These are phyloP conservation scores for Actinia tenebrosa DNA, from an alignment of 64 coral and sea anemone genomes.

Conservation along the genomic window DNA sequence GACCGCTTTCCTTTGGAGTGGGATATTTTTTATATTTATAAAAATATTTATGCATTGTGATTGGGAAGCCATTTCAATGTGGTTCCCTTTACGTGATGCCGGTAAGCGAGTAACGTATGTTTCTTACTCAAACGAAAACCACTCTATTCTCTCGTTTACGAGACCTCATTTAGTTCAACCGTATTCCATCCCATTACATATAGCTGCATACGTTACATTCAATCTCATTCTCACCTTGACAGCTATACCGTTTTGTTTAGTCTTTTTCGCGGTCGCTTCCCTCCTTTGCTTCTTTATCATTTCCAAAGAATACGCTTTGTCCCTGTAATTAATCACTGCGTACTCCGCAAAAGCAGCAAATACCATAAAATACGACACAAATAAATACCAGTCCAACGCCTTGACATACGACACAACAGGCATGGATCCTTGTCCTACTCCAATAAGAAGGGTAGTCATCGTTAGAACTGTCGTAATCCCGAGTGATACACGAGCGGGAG, in stretches of 20 bases:
- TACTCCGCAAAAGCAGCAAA: slow-evolving; percentile 43
- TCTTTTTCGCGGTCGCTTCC: background rate
- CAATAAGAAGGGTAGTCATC: slow-evolving; percentile 51
- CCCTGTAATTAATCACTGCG: slow-evolving; percentile 31
- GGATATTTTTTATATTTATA: too few relatives aligned
- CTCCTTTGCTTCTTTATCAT: background rate
- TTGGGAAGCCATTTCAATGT: background rate
- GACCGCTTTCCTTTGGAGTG: too few relatives aligned
- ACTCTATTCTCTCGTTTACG: too few relatives aligned
- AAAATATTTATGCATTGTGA: too few relatives aligned
- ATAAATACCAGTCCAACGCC: slow-evolving; percentile 35
- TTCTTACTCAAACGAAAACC: too few relatives aligned
- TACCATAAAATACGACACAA: slow-evolving; percentile 48
- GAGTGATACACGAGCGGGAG: slow-evolving; percentile 43
- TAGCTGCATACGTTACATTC: background rate
- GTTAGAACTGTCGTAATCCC: slow-evolving; percentile 47
- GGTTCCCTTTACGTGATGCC: too few relatives aligned
- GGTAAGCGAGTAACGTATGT: too few relatives aligned
- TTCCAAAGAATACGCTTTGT: slow-evolving; percentile 3
- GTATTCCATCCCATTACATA: too few relatives aligned
- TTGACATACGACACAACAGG: slow-evolving; percentile 33
- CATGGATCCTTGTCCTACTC: slow-evolving; percentile 33
- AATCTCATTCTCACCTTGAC: background rate
- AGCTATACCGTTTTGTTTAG: background rate
- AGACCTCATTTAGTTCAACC: too few relatives aligned